Percentiles rank a stretch among this genome's conserved stretches.
Evolutionary conservation across 2,888 invertebrate species (phyloP).

Genomic region (Taphrorychus bicolor): DNA sequence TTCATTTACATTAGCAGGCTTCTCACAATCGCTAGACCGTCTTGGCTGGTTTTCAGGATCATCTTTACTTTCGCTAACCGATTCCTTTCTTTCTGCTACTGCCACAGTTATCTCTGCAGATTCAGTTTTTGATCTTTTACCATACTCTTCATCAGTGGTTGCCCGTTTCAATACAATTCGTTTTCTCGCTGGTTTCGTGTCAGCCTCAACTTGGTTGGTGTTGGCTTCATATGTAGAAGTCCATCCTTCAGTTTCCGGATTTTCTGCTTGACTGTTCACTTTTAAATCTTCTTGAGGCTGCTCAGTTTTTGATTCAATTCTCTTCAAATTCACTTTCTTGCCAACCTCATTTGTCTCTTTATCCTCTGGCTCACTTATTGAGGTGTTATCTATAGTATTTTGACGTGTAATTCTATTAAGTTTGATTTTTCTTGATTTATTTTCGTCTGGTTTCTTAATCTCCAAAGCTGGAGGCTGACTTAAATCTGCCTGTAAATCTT

Average conservation of each 20-base stretch:
- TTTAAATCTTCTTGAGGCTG: background rate
- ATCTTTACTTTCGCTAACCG: constrained; percentile 13
- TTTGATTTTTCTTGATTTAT: constrained; percentile 38
- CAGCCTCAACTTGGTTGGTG: constrained; percentile 9
- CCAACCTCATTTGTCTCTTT: constrained; percentile 33
- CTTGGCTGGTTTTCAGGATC: constrained; percentile 35
- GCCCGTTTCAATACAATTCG: constrained; percentile 32
- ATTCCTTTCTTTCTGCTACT: background rate
- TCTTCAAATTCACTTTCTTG: constrained; percentile 23
- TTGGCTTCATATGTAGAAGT: constrained; percentile 28
- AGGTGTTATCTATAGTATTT: constrained; percentile 5
- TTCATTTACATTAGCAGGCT: constrained; percentile 34
- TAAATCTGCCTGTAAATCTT: background rate
- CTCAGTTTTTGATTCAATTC: constrained; percentile 2
- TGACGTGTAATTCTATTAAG: constrained; percentile 39
- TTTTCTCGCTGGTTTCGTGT: constrained; percentile 14
- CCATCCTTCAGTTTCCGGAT: constrained; percentile 14
- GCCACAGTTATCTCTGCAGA: background rate
- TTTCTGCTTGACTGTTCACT: background rate
- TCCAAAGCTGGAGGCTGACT: background rate
- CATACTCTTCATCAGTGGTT: constrained; percentile 24
- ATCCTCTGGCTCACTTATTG: constrained; percentile 31
- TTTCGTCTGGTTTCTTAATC: background rate
- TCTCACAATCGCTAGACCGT: constrained; percentile 32
- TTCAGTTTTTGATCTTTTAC: constrained; percentile 4